Base-by-base conservation (phyloP, 2,888 invertebrate species). In the Sarcophaga carnaria region DNA sequence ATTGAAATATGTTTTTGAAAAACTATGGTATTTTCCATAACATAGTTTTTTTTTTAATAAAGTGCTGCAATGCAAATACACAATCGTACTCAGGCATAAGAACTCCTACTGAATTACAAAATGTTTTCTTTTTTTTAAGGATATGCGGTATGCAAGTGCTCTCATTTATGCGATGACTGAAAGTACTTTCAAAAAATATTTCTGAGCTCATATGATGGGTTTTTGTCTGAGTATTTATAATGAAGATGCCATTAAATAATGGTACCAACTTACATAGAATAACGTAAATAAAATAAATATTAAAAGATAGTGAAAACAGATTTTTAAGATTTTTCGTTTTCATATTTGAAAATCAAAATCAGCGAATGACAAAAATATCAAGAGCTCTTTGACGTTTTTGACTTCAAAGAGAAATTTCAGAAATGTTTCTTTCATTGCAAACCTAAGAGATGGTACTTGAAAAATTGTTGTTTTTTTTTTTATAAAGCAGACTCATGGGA, bases 221-320 rank as follows among this genome's bases (percentile, higher is more conserved):
- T 12, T 54, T 11, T 22, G 37, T 45, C 17, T 20, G 11, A 47
- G 20, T 69, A 49, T 69, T 54, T 54, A 20, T 47, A 45, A 22
- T 20, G 20, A n/a, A 69, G 17, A 69, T 69, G 45, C 20, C 69
- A 69, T 45, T 69, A 45, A 69, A 69, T 49, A 47, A 69, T 45
- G 0, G 66, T 45, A 37, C 10, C 37, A 37, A 10, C 2, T 37
- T 20, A 10, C 8, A 37, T 3, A 45, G 45, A 45, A 67, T 45
- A 69, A n/a, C 6, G 4, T 12, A 49, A 20, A 37, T 54, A 2
- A 54, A 54, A 54, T 12, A 69, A 69, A 69, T 69, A 69, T 47
- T 69, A 47, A 69, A 54, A 54, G 5, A 54, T 54, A 54, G 54
- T 17, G 54, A 12, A 54, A 37, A 37, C 37, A 14, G 4, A 54